Evolutionary conservation across 2,113 vertebrate genomes (phyloP).

Genomic region (Pogona vitticeps): DNA sequence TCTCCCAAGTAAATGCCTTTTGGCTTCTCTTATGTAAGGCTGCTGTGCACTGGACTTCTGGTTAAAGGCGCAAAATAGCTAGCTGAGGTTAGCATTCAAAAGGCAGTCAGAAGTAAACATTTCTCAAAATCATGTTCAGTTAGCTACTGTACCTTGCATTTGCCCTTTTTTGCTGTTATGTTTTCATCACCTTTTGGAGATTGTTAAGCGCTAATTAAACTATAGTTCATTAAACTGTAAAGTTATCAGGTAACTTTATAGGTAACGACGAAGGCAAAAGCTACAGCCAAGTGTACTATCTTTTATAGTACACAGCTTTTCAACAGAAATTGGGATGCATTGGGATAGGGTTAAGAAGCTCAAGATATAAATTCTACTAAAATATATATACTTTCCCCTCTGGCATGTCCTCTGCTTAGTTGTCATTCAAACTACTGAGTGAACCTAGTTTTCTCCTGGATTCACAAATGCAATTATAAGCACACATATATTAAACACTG

Average conservation of each 20-base stretch:
- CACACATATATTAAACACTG: neutral
- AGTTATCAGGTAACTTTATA: neutral
- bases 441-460: neutral
- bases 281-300: neutral
- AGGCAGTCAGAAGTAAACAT: neutral
- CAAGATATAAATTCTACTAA: neutral
- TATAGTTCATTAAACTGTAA: neutral
- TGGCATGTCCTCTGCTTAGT: neutral
- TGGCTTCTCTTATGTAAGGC: neutral
- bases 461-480: neutral
- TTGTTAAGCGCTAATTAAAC: constrained; percentile 26
- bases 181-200: neutral
- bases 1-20: neutral
- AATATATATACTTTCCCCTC: neutral
- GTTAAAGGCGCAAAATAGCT: constrained; percentile 1
- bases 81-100: constrained; percentile 22
- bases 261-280: neutral
- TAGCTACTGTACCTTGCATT: neutral
- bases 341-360: neutral
- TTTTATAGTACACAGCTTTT: neutral
- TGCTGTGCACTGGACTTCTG: neutral
- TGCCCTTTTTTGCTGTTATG: neutral
- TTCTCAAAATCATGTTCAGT: neutral
- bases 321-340: neutral
- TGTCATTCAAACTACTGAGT: neutral